Evolutionary conservation across 2,113 vertebrate genomes (phyloP).

Genomic region (Chaetodon auriga): DNA sequence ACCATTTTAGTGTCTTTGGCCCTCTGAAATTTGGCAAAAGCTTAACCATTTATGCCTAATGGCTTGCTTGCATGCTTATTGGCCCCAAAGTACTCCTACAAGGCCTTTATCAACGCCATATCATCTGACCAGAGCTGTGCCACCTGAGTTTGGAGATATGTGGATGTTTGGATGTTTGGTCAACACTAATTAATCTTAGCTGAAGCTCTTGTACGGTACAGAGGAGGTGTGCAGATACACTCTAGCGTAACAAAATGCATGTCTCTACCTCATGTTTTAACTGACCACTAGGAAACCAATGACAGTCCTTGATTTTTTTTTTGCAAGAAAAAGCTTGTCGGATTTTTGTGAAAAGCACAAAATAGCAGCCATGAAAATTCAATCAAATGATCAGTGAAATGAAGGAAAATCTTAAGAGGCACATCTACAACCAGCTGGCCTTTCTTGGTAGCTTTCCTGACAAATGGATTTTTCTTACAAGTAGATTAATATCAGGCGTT

Average conservation of each 20-base stretch:
- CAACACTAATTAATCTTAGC: conserved; percentile 24
- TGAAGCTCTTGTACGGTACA: conserved; percentile 23
- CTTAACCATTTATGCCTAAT: not conserved
- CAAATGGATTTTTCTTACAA: conserved; percentile 52
- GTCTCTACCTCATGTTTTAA: conserved; percentile 74
- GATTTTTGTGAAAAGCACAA: conserved; percentile 73
- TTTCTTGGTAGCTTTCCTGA: conserved; percentile 60
- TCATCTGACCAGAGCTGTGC: conserved; percentile 1
- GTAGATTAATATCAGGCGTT: conserved; percentile 30
- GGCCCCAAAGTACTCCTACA: conserved; percentile 12
- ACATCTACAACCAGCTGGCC: conserved; percentile 40
- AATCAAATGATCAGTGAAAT: conserved; percentile 35
- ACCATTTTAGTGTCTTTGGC: not conserved
- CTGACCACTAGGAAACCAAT: conserved; percentile 36
- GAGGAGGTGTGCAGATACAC: conserved; percentile 39
- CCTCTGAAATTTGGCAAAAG: conserved; percentile 14
- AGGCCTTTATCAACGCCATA: conserved; percentile 32
- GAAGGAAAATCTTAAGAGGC: conserved; percentile 26
- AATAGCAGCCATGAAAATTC: conserved; percentile 28
- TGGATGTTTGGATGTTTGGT: conserved; percentile 31
- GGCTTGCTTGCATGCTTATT: conserved; percentile 10
- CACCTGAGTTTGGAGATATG: not conserved
- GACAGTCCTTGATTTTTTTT: conserved; percentile 11
- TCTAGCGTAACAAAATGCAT: conserved; percentile 47
- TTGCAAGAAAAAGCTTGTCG: conserved; percentile 42